phyloP scores from a whole-genome alignment of 2,113 vertebrate species.

The Coptodon bakossiorum region DNA sequence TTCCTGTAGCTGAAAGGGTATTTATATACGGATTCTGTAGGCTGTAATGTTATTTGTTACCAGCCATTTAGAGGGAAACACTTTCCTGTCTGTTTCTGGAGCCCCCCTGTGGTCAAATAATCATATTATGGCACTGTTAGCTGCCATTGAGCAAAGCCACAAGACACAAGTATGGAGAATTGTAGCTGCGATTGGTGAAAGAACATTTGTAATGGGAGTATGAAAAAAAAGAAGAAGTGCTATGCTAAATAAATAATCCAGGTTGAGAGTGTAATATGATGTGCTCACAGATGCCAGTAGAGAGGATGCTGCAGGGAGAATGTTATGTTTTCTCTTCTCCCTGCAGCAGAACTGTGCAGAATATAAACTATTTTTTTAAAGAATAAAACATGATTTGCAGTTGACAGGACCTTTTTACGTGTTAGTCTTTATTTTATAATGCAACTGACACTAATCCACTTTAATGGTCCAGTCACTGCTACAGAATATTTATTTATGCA shows the following conservation, averaged over 20 bases:
- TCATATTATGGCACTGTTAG: background rate
- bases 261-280: background rate
- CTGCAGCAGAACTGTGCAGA: background rate
- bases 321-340: background rate
- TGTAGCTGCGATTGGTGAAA: background rate
- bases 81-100: background rate
- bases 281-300: background rate
- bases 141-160: background rate
- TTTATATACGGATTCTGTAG: constrained; percentile 51
- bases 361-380: background rate
- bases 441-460: background rate
- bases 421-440: background rate
- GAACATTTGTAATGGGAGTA: background rate
- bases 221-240: background rate
- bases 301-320: background rate
- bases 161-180: background rate
- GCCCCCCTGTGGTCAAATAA: constrained; percentile 44
- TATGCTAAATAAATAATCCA: background rate
- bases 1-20: constrained; percentile 43
- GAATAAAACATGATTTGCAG: background rate
- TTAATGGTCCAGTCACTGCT: background rate
- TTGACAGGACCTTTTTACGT: background rate
- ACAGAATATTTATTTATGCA: background rate
- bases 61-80: background rate
- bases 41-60: constrained; percentile 13